A percentile compares a stretch with the other conserved stretches of the same genome.
Conservation (phyloP, 1,140 invertebrate genomes). For the Papilio machaon region DNA sequence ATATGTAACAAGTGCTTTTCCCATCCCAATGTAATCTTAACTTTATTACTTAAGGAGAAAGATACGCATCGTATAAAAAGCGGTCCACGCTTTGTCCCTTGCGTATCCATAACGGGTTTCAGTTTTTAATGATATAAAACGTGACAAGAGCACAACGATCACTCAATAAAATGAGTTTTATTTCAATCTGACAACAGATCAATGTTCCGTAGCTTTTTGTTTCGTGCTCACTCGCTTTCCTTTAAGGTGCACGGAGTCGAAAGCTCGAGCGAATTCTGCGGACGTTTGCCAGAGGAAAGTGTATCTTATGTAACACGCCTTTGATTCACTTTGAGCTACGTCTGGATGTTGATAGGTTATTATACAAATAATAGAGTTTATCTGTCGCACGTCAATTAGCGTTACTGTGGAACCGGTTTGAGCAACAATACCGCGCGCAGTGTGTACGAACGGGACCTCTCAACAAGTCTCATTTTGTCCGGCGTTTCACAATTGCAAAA, state of each 20-base stretch:
- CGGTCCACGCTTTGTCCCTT: conserved; percentile 57
- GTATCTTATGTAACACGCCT: conserved; percentile 44
- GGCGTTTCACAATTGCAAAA: conserved; percentile 30
- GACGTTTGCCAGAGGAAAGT: conserved; percentile 47
- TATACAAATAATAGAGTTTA: conserved; percentile 47
- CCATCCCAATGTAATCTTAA: conserved; percentile 52
- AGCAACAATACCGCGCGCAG: conserved; percentile 53
- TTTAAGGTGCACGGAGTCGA: conserved; percentile 59
- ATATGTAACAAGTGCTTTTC: conserved; percentile 54
- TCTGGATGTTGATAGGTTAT: conserved; percentile 42
- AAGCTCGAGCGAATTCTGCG: conserved; percentile 66
- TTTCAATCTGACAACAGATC: conserved; percentile 69
- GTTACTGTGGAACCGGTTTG: conserved; percentile 64
- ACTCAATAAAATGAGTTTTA: conserved; percentile 79
- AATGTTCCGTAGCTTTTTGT: conserved; percentile 67
- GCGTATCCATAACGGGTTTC: conserved; percentile 66
- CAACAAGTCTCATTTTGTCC: conserved; percentile 29
- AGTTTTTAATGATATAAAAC: conserved; percentile 70
- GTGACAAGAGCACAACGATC: conserved; percentile 69
- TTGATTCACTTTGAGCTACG: conserved; percentile 43
- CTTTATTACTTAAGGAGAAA: conserved; percentile 55
- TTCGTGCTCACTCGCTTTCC: conserved; percentile 62
- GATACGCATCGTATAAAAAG: conserved; percentile 51
- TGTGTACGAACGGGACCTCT: conserved; percentile 57
- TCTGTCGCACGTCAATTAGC: conserved; percentile 74